Base-by-base conservation (phyloP, 30 jellyfish, hydroid and myxozoan species). In the Aurelia aurita region DNA sequence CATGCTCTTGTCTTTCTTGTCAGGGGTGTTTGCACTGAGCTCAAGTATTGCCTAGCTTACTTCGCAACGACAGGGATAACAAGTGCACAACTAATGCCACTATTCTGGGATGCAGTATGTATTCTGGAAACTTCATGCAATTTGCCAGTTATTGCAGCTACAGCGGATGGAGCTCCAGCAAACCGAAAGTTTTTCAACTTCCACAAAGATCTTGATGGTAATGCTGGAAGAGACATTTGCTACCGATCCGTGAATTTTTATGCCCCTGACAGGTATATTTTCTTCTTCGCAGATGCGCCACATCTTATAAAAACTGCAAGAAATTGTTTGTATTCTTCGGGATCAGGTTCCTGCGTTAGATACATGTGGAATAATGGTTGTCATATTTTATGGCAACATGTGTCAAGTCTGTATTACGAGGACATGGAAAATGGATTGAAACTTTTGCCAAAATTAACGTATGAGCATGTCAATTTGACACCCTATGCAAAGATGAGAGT, bases 91-190 rank as follows among this genome's bases (percentile, higher is more conserved):
- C n/a, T 80, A 10, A 64, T 80, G 85, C 91, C 91, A 43, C 28
- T 80, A 34, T 80, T 80, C 12, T 63, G 91, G 91, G 74, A 80
- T 16, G 90, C 90, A 18, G 90, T 80, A 32, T 45, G 65, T 32
- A 80, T 80, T 5, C 85, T 80, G 53, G 86, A 80, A 34, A 49
- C 64, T 19, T 8, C 86, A 46, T 80, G 90, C 84, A 66, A 66
- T 19, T 72, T 80, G 13, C 39, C 59, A n/a, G 90, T 80, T 6
- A 51, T 65, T n/a, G 85, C 86, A 10, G 85, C 85, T 28, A 66
- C 84, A 4, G 58, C 66, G 18, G 90, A 80, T 65, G 90, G 90
- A 26, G 90, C 91, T 1, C 67, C 91, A 7, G 77, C 85, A 67
- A 80, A 80, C 75, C 44, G 88, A 49, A 60, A 69, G 19, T 67